These are phyloP conservation scores for Pogoniulus pusillus DNA, from an alignment of 2,797 vertebrate species.

Conservation along the genomic window DNA sequence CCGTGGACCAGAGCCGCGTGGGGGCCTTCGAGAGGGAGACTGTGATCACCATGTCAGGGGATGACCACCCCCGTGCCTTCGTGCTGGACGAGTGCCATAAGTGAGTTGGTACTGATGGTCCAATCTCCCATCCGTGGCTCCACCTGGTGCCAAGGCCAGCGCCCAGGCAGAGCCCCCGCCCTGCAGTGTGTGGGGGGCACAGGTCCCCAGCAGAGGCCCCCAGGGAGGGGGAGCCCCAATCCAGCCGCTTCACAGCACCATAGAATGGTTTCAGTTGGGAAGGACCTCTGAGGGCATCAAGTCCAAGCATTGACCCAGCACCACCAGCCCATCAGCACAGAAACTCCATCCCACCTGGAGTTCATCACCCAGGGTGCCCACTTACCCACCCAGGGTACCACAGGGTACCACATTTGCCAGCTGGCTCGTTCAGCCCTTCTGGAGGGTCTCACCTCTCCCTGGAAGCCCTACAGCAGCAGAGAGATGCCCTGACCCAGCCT, in stretches of 20 bases:
- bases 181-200: neutral
- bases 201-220: neutral
- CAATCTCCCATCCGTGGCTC: accelerated
- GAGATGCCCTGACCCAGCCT: neutral
- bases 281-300: too few relatives aligned
- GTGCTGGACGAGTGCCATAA: slow-evolving; percentile 96
- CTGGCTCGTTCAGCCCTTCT: neutral
- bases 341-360: accelerated
- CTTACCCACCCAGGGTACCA: too few relatives aligned
- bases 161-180: accelerated
- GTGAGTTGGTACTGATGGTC: slow-evolving; percentile 73
- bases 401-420: neutral
- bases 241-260: too few relatives aligned
- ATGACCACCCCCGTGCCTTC: slow-evolving; percentile 95
- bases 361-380: too few relatives aligned
- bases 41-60: slow-evolving; percentile 97
- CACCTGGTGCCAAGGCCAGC: accelerated
- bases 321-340: neutral
- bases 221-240: neutral
- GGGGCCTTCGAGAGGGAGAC: slow-evolving; percentile 93
- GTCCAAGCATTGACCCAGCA: too few relatives aligned
- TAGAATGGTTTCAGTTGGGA: too few relatives aligned
- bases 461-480: neutral
- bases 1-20: slow-evolving; percentile 89
- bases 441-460: neutral